A percentile compares a stretch with the other conserved stretches of the same genome.
These are phyloP conservation scores for Malurus leucopterus DNA, from an alignment of 2,797 vertebrate genomes.

Conservation along the genomic window DNA sequence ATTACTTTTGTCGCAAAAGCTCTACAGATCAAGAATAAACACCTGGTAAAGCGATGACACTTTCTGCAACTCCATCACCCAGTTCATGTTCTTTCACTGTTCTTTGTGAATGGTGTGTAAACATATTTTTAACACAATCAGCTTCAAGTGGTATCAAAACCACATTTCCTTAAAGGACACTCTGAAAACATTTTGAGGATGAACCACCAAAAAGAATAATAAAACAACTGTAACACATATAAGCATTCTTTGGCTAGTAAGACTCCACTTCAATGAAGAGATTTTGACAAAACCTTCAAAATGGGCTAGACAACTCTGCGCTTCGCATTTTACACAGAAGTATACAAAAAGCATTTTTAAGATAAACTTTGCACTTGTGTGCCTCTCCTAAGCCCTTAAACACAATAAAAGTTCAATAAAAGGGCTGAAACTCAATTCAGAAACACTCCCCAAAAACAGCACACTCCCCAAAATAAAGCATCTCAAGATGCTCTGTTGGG, in stretches of 20 bases:
- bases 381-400: background rate
- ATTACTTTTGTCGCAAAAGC: background rate
- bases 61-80: background rate
- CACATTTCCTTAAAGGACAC: background rate
- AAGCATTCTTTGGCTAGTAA: accelerated
- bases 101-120: accelerated
- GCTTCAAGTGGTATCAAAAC: background rate
- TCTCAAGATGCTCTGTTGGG: too few species aligned
- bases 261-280: background rate
- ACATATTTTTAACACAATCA: background rate
- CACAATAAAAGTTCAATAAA: background rate
- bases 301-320: accelerated
- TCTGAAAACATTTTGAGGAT: background rate
- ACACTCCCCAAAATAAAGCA: accelerated
- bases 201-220: background rate
- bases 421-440: background rate
- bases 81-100: background rate
- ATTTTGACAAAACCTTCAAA: background rate
- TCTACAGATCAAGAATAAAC: background rate
- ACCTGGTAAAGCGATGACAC: background rate
- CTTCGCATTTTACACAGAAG: background rate
- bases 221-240: background rate
- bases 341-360: background rate
- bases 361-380: background rate
- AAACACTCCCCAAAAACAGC: accelerated